These are phyloP conservation scores for Mythimna albipuncta DNA, from an alignment of 2,888 invertebrate genomes.

Conservation along the genomic window DNA sequence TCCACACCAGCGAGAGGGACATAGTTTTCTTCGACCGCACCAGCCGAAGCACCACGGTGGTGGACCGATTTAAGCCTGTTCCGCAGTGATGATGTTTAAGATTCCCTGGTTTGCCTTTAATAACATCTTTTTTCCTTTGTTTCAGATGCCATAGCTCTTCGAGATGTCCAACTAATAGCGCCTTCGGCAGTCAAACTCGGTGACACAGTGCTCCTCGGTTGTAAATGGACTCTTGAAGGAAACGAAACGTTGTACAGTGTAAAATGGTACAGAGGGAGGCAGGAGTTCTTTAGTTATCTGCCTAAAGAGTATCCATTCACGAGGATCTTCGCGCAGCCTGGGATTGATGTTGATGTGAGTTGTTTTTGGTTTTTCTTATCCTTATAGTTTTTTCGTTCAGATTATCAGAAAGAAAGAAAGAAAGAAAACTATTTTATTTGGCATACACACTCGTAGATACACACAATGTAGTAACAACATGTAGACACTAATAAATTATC, in stretches of 20 bases:
- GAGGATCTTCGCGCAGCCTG: conserved; percentile 93
- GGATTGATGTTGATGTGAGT: conserved; percentile 94
- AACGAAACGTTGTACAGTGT: conserved; percentile 94
- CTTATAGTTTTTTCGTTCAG: too few species aligned
- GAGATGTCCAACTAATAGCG: conserved; percentile 93
- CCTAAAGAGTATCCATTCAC: conserved; percentile 95
- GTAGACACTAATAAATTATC: too few species aligned
- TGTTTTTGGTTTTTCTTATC: background rate
- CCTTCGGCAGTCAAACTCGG: conserved; percentile 94
- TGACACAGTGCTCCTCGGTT: conserved; percentile 93
- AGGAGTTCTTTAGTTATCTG: conserved; percentile 95
- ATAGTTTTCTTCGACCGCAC: too few species aligned
- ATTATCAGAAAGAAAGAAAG: too few species aligned
- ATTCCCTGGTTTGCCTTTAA: too few species aligned
- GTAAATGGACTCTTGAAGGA: conserved; percentile 93
- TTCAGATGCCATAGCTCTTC: conserved; percentile 91
- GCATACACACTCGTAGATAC: too few species aligned
- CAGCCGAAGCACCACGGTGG: too few species aligned
- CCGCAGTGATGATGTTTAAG: too few species aligned
- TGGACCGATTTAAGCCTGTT: too few species aligned
- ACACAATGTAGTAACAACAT: too few species aligned
- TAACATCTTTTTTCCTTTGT: conserved; percentile 65
- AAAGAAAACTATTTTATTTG: too few species aligned
- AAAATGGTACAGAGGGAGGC: conserved; percentile 95
- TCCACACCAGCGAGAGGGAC: too few species aligned